These are phyloP conservation scores for Microhierax caerulescens DNA, from an alignment of 2,797 vertebrate genomes.

Conservation along the genomic window DNA sequence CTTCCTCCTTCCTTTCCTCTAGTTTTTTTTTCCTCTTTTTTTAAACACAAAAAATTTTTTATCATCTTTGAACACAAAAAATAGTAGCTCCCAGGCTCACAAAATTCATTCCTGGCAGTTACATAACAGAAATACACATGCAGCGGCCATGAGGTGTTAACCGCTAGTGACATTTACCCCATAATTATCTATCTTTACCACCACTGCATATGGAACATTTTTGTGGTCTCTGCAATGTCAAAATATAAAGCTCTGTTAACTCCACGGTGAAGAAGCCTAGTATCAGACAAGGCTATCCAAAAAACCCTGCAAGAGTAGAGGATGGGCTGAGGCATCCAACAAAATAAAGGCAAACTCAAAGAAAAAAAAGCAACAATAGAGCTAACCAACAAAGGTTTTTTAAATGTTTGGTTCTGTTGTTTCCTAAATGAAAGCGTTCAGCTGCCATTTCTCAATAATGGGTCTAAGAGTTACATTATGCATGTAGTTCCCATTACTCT, in stretches of 20 bases:
- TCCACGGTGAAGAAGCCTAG: background rate
- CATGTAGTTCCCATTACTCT: background rate
- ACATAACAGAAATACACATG: conserved; percentile 32
- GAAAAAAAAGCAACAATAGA: background rate
- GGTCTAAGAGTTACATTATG: background rate
- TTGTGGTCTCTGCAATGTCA: conserved; percentile 51
- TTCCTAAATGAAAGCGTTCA: background rate
- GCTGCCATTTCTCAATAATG: background rate
- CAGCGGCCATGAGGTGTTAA: conserved; percentile 40
- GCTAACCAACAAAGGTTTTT: background rate
- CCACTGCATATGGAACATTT: conserved; percentile 45
- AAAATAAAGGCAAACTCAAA: background rate
- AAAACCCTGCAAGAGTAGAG: background rate
- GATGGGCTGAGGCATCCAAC: background rate
- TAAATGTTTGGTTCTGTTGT: background rate
- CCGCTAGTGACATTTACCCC: conserved; percentile 47
- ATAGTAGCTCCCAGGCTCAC: background rate
- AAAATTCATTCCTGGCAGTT: conserved; percentile 49
- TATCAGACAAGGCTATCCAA: background rate
- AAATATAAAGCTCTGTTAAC: conserved; percentile 8
- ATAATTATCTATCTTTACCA: conserved; percentile 7
- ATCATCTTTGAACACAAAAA: background rate
- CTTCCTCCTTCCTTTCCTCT: background rate
- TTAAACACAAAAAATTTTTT: background rate
- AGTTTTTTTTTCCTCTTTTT: background rate